phyloP scores from a whole-genome alignment of 2,797 vertebrate genomes.

The Scolopax rusticola region DNA sequence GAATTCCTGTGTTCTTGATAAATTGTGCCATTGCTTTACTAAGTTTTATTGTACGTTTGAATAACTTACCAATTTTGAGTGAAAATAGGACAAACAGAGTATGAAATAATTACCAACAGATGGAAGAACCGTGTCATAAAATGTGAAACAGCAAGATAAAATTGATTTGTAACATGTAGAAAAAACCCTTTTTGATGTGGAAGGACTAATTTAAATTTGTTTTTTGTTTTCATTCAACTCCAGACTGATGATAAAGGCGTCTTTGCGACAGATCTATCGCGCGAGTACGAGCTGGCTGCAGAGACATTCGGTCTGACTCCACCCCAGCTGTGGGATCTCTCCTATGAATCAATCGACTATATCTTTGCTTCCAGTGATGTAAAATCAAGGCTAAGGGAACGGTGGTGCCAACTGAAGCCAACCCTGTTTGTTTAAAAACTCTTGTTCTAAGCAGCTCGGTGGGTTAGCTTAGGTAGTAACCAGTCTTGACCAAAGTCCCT shows the following conservation, averaged over 20 bases:
- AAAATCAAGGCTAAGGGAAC: conserved; percentile 86
- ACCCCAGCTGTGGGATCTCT: conserved; percentile 90
- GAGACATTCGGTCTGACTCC: conserved; percentile 88
- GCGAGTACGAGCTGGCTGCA: conserved; percentile 92
- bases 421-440: conserved; percentile 52
- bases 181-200: background rate
- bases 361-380: conserved; percentile 86
- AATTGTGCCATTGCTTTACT: background rate
- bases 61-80: background rate
- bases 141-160: background rate
- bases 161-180: background rate
- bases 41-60: background rate
- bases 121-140: background rate
- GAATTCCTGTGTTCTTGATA: background rate
- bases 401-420: conserved; percentile 85
- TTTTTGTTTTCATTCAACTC: background rate
- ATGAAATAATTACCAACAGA: background rate
- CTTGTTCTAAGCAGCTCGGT: background rate
- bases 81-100: background rate
- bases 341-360: conserved; percentile 87
- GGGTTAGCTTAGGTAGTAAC: background rate
- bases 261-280: conserved; percentile 92
- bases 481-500: background rate
- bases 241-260: conserved; percentile 98
- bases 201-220: background rate